Evolutionary conservation across 2,888 invertebrate genomes (phyloP).

Genomic region (Conus canariensis): DNA sequence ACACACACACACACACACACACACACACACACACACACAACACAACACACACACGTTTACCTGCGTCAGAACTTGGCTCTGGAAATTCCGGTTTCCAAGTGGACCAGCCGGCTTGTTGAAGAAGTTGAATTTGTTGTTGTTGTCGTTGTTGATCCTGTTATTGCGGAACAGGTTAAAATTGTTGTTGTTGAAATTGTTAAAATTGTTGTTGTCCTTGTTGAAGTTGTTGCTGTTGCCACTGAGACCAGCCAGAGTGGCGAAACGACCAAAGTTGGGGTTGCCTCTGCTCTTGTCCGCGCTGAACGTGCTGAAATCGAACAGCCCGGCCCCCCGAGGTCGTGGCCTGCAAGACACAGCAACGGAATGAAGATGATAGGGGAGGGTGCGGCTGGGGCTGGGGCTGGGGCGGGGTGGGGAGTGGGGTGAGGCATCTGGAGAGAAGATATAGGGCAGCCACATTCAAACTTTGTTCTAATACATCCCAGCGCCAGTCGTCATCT

Average conservation of each 20-base stretch:
- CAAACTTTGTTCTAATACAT: no score
- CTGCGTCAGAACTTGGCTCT: not conserved
- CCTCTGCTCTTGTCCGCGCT: conserved; percentile 9
- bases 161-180: not conserved
- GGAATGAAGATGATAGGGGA: not conserved
- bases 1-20: no score
- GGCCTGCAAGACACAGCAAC: not conserved
- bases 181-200: not conserved
- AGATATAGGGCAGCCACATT: no score
- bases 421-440: no score
- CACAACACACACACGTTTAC: not conserved
- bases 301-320: conserved; percentile 33
- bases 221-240: not conserved
- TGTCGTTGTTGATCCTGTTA: not conserved
- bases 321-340: not conserved
- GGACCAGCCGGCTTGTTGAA: not conserved
- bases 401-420: not conserved
- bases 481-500: no score
- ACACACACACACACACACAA: no score
- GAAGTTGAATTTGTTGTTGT: not conserved
- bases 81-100: no score
- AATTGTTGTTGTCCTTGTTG: not conserved
- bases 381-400: not conserved
- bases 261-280: conserved; percentile 2
- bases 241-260: conserved; percentile 13